phyloP scores from a whole-genome alignment of 2,113 vertebrate genomes.

The Sander vitreus region DNA sequence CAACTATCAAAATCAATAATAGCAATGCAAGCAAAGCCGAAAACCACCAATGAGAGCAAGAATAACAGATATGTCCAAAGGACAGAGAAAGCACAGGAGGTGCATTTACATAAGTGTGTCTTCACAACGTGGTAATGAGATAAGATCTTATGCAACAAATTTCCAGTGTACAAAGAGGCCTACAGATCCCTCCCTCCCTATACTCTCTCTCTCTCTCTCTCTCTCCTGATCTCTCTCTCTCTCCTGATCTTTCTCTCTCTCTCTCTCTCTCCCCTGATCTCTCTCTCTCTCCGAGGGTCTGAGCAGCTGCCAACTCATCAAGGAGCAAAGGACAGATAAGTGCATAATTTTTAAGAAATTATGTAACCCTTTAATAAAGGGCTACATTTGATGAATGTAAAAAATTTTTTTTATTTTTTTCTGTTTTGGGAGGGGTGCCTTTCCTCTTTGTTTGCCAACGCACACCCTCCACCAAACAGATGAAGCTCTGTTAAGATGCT shows the following conservation, averaged over 20 bases:
- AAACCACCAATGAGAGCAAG: not conserved
- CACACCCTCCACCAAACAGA: not conserved
- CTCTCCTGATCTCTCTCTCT: slow-evolving; percentile 21
- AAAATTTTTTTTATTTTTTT: too few relatives aligned
- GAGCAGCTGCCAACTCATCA: slow-evolving; percentile 38
- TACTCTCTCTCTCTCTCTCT: not conserved
- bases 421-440: not conserved
- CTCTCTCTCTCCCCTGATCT: not conserved
- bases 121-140: slow-evolving; percentile 30
- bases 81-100: not conserved
- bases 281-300: slow-evolving; percentile 6
- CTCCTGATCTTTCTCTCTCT: slow-evolving; percentile 21
- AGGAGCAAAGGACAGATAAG: slow-evolving; percentile 26
- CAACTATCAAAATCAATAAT: not conserved
- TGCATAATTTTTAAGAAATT: slow-evolving; percentile 20
- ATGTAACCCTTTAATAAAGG: slow-evolving; percentile 4
- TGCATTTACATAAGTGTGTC: slow-evolving; percentile 12
- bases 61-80: not conserved
- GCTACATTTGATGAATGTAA: not conserved
- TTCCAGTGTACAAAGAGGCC: slow-evolving; percentile 47
- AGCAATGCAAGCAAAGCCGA: not conserved
- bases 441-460: not conserved
- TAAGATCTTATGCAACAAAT: slow-evolving; percentile 63
- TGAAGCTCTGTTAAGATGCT: not conserved
- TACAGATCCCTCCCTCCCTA: slow-evolving; percentile 3